These are phyloP conservation scores for Melanocharis versteri DNA, from an alignment of 2,113 vertebrate species.

Conservation along the genomic window DNA sequence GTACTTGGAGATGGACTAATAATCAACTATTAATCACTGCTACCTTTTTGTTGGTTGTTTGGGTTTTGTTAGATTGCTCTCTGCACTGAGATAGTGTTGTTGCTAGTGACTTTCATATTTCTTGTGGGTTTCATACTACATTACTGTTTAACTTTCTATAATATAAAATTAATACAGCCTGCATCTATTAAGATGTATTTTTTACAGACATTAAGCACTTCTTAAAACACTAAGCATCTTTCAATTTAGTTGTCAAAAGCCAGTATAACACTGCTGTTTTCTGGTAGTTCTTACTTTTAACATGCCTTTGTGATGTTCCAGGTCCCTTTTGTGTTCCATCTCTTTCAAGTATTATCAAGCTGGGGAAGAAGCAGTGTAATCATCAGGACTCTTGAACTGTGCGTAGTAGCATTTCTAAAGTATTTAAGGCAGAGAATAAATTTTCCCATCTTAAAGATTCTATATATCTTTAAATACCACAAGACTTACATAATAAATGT, in stretches of 20 bases:
- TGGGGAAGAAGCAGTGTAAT: slow-evolving; percentile 56
- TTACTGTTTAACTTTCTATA: not conserved
- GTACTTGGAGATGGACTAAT: not conserved
- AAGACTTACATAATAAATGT: not conserved
- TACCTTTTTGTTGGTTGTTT: not conserved
- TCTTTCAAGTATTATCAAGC: slow-evolving; percentile 61
- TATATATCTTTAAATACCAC: slow-evolving; percentile 25
- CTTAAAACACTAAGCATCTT: slow-evolving; percentile 30
- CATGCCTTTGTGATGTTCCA: slow-evolving; percentile 73
- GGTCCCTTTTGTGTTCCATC: slow-evolving; percentile 71
- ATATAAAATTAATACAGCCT: not conserved
- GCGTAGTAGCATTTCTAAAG: slow-evolving; percentile 66
- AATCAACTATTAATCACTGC: not conserved
- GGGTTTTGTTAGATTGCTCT: not conserved
- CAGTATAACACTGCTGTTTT: not conserved
- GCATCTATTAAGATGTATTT: not conserved
- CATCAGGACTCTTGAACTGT: slow-evolving; percentile 68
- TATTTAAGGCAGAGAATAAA: slow-evolving; percentile 49
- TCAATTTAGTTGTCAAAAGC: not conserved
- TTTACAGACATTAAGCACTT: slow-evolving; percentile 38
- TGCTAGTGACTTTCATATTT: not conserved
- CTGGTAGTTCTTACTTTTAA: slow-evolving; percentile 58
- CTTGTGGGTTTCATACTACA: not conserved
- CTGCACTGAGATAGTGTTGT: not conserved
- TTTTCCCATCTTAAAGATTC: not conserved